Evolutionary conservation across 53 echinoderm and acorn worm genomes (phyloP).

Genomic region (Mesocentrotus franciscanus): DNA sequence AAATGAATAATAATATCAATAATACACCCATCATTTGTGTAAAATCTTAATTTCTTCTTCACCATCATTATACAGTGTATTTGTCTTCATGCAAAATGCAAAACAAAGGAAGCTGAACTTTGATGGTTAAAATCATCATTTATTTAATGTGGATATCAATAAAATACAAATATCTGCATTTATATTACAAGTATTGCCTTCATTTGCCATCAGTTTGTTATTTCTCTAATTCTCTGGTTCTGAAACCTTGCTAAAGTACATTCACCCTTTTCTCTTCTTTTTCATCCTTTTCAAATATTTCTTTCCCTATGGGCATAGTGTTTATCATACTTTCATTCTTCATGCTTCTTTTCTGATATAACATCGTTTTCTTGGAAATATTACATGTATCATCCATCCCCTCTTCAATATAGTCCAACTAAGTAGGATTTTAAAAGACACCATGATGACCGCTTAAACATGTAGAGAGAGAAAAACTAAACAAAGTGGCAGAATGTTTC

Average conservation of each 20-base stretch:
- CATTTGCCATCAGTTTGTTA: not conserved
- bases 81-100: not conserved
- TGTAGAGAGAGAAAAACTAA: no score
- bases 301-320: not conserved
- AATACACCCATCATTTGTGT: no score
- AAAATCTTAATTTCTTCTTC: not conserved
- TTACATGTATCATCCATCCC: no score
- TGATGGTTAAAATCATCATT: not conserved
- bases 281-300: not conserved
- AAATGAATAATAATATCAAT: no score
- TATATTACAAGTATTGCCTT: not conserved
- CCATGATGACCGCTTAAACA: no score
- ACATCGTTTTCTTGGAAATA: no score
- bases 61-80: not conserved
- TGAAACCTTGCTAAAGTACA: not conserved
- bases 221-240: not conserved
- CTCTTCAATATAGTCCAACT: no score
- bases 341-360: no score
- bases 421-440: no score
- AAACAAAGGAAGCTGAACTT: not conserved
- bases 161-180: slow-evolving; percentile 2
- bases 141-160: not conserved
- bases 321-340: no score
- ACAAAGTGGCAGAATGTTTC: no score
- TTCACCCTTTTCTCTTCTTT: no score